A percentile compares a stretch with the other conserved stretches of the same genome.
Conservation (phyloP, 2,797 vertebrate genomes). For the Buphagus erythrorhynchus region DNA sequence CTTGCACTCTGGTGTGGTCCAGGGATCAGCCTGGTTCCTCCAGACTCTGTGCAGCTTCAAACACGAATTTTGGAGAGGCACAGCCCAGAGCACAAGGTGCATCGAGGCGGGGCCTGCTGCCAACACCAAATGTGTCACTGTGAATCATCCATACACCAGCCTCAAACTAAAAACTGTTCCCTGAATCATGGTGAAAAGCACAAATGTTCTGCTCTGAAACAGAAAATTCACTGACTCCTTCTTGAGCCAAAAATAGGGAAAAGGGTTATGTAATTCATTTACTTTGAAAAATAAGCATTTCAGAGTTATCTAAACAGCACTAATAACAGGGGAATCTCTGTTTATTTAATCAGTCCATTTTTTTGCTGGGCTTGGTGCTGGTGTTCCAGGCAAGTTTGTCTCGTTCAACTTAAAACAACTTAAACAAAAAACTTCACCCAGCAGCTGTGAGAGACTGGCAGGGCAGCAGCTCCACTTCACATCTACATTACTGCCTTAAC, state of each 20-base stretch:
- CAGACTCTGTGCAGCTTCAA: not conserved
- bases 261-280: slow-evolving; percentile 10
- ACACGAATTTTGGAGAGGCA: not conserved
- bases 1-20: not conserved
- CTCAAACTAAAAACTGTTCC: not conserved
- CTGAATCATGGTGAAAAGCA: not conserved
- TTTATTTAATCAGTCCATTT: not conserved
- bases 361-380: not conserved
- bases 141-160: not conserved
- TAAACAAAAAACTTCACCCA: not conserved
- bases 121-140: slow-evolving; percentile 9
- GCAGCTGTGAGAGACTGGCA: not conserved
- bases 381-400: not conserved
- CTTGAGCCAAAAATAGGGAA: not conserved
- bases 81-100: rapidly evolving
- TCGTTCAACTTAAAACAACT: not conserved
- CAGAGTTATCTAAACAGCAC: slow-evolving; percentile 25
- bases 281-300: slow-evolving; percentile 41
- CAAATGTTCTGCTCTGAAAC: slow-evolving; percentile 28
- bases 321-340: slow-evolving; percentile 12
- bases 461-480: not conserved
- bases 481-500: rapidly evolving
- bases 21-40: not conserved
- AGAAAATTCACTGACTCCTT: slow-evolving; percentile 24
- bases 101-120: rapidly evolving